A percentile compares a stretch with the other conserved stretches of the same genome.
phyloP scores from a whole-genome alignment of 2,797 vertebrate species.

The Salmo trutta region DNA sequence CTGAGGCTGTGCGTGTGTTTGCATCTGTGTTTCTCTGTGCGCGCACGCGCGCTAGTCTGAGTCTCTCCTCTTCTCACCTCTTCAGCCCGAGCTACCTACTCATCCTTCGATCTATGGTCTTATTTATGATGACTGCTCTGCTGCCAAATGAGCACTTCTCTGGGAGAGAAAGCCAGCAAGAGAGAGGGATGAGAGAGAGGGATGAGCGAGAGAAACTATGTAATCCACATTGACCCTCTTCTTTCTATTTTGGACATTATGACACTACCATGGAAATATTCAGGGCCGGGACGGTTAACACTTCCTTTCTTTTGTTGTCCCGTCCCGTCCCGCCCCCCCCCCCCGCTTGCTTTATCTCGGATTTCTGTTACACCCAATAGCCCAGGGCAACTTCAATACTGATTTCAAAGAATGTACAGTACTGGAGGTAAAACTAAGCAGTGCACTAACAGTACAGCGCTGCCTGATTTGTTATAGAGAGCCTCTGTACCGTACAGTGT shows the following conservation, averaged over 20 bases:
- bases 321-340: too few species aligned
- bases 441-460: neutral
- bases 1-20: constrained; percentile 40
- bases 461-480: neutral
- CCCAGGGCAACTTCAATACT: neutral
- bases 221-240: too few species aligned
- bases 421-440: neutral
- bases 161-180: neutral
- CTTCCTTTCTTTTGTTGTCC: too few species aligned
- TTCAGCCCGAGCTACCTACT: constrained; percentile 46
- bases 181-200: too few species aligned
- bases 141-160: too few species aligned
- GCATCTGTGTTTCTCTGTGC: constrained; percentile 22
- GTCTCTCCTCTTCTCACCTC: constrained; percentile 46
- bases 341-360: neutral
- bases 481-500: neutral
- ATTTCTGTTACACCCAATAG: neutral
- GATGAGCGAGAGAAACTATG: neutral
- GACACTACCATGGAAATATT: neutral
- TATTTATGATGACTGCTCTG: neutral
- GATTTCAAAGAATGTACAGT: neutral
- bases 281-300: neutral
- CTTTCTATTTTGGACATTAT: neutral
- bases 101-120: constrained; percentile 26
- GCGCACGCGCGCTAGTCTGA: constrained; percentile 37